Percentiles rank a stretch among this genome's conserved stretches.
Evolutionary conservation across 2,888 invertebrate genomes (phyloP).

Genomic region (Dorcus hopei): DNA sequence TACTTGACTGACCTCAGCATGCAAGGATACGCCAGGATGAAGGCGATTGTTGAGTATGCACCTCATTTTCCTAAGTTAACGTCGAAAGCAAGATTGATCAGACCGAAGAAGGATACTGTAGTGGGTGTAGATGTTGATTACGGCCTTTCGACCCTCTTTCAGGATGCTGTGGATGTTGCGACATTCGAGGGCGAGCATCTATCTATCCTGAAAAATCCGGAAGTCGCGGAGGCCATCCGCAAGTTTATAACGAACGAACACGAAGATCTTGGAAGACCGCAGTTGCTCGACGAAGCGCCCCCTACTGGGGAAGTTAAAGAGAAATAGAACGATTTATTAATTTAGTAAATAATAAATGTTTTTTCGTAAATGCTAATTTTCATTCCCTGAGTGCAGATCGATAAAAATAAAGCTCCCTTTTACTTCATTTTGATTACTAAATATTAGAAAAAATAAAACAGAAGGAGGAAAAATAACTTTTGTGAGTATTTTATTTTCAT

Average conservation of each 20-base stretch:
- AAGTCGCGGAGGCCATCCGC: slow-evolving; percentile 61
- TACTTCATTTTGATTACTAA: too few species aligned
- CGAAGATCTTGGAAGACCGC: background rate
- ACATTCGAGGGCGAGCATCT: slow-evolving; percentile 71
- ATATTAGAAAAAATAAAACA: too few species aligned
- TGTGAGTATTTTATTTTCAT: too few species aligned
- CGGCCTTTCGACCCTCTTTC: slow-evolving; percentile 55
- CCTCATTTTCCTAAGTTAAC: slow-evolving; percentile 47
- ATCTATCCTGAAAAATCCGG: slow-evolving; percentile 65
- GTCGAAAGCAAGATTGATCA: slow-evolving; percentile 59
- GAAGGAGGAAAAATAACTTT: too few species aligned
- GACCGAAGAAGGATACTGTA: slow-evolving; percentile 60
- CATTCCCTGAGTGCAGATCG: too few species aligned
- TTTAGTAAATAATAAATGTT: too few species aligned
- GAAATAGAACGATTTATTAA: too few species aligned
- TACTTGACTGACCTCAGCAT: slow-evolving; percentile 46
- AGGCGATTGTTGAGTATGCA: slow-evolving; percentile 53
- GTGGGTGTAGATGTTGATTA: slow-evolving; percentile 61
- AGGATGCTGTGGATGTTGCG: slow-evolving; percentile 57
- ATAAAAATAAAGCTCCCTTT: too few species aligned
- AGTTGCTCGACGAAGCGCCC: too few species aligned
- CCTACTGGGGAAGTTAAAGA: too few species aligned
- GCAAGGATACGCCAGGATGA: slow-evolving; percentile 55
- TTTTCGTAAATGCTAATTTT: too few species aligned
- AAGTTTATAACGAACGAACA: background rate